Conservation (phyloP, 2,797 vertebrate species). For the Telmatherina bonti region DNA sequence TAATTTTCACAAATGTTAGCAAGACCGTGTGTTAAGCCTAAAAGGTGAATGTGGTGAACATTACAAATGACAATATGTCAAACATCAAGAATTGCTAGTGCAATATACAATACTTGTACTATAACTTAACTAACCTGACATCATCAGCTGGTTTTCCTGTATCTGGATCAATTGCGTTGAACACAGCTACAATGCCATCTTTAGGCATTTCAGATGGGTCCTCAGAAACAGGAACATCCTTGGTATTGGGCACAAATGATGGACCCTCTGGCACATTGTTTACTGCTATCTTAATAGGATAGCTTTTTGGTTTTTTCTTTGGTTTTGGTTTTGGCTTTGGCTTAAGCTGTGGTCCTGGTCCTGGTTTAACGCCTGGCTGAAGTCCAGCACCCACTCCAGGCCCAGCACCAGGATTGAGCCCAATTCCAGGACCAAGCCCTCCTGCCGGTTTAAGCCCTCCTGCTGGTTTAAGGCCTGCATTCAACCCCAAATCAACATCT, state of each 20-base stretch:
- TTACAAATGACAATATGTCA: not conserved
- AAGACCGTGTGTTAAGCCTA: not conserved
- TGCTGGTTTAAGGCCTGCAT: constrained; percentile 3
- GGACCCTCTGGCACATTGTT: constrained; percentile 88
- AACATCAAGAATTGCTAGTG: not conserved
- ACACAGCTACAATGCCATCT: constrained; percentile 81
- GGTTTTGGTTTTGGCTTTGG: constrained; percentile 36
- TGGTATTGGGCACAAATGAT: constrained; percentile 80
- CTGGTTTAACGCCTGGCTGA: constrained; percentile 29
- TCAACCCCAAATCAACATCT: not conserved
- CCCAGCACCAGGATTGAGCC: constrained; percentile 22
- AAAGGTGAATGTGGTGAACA: not conserved
- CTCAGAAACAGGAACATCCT: constrained; percentile 84
- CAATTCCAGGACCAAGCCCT: constrained; percentile 27
- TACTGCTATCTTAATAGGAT: constrained; percentile 88
- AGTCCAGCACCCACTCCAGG: not conserved
- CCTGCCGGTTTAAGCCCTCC: constrained; percentile 1
- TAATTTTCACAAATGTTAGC: not conserved
- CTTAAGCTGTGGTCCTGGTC: constrained; percentile 27
- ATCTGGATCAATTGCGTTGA: constrained; percentile 87
- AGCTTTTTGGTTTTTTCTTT: constrained; percentile 53
- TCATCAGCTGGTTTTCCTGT: constrained; percentile 81
- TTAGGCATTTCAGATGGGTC: constrained; percentile 66
- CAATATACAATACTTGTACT: not conserved
- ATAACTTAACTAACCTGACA: constrained; percentile 82